These are phyloP conservation scores for Aphaenogaster rudis DNA, from an alignment of 1,140 invertebrate genomes.

Conservation along the genomic window DNA sequence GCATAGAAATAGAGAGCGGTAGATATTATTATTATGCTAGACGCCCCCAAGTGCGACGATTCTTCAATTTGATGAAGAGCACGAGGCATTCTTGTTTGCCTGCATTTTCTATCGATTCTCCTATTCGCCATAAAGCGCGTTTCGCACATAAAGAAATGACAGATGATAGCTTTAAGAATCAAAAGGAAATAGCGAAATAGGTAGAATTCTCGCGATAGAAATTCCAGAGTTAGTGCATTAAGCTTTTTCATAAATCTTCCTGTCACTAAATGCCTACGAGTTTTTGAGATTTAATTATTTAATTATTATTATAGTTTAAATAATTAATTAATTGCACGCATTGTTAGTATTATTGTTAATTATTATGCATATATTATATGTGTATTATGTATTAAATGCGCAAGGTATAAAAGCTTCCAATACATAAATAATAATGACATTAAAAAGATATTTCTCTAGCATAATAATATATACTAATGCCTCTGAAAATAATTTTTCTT, in stretches of 20 bases:
- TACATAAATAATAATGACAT: background rate
- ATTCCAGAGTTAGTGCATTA: background rate
- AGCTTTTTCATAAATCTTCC: background rate
- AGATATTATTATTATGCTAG: slow-evolving; percentile 33
- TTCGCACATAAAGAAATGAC: slow-evolving; percentile 6
- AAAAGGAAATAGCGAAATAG: background rate
- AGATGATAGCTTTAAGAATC: background rate
- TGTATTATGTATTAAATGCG: background rate
- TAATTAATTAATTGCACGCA: background rate
- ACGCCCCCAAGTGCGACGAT: background rate
- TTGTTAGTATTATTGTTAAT: background rate
- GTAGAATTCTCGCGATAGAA: background rate
- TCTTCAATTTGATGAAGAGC: slow-evolving; percentile 30
- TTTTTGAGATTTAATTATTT: background rate
- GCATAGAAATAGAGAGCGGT: background rate
- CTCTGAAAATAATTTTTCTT: slow-evolving; percentile 24
- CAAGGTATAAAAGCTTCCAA: background rate
- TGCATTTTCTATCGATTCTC: slow-evolving; percentile 22
- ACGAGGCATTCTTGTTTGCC: background rate
- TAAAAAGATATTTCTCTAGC: background rate
- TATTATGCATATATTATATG: background rate
- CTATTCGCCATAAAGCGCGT: background rate
- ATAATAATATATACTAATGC: background rate
- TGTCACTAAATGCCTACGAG: background rate
- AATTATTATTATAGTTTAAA: background rate